Evolutionary conservation across 2,888 invertebrate genomes (phyloP).

Genomic region (Silvanus unidentatus): DNA sequence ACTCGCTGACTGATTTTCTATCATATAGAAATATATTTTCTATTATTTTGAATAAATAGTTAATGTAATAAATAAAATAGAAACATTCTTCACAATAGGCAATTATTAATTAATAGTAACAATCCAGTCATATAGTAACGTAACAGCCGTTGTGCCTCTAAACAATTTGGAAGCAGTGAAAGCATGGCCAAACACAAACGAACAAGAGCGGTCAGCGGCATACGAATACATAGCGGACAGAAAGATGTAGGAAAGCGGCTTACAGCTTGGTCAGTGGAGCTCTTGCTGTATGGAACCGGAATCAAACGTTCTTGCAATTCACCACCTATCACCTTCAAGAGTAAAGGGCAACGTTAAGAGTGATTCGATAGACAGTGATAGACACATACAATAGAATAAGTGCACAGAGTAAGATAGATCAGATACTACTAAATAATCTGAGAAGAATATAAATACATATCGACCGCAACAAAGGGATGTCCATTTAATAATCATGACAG

Average conservation of each 20-base stretch:
- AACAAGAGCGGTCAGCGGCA: conserved; percentile 46
- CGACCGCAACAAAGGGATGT: background rate
- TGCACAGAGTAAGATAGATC: conserved; percentile 47
- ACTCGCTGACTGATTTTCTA: conserved; percentile 13
- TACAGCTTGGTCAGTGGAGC: conserved; percentile 99
- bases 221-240: conserved; percentile 49
- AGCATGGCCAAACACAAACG: conserved; percentile 42
- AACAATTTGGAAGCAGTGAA: conserved; percentile 39
- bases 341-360: conserved; percentile 81
- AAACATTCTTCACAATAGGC: no score
- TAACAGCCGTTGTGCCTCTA: conserved; percentile 1
- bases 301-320: conserved; percentile 99
- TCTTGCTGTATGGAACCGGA: conserved; percentile 99
- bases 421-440: conserved; percentile 50
- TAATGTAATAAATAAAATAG: no score
- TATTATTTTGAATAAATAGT: no score
- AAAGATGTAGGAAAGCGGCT: conserved; percentile 67
- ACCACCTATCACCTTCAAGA: conserved; percentile 99
- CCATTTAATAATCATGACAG: no score
- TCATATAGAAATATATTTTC: no score
- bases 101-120: no score
- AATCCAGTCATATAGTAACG: no score
- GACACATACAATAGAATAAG: conserved; percentile 47
- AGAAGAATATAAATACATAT: conserved; percentile 29
- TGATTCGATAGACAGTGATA: conserved; percentile 53